These are phyloP conservation scores for Brachyalestes nurse DNA, from an alignment of 2,797 vertebrate genomes.

Conservation along the genomic window DNA sequence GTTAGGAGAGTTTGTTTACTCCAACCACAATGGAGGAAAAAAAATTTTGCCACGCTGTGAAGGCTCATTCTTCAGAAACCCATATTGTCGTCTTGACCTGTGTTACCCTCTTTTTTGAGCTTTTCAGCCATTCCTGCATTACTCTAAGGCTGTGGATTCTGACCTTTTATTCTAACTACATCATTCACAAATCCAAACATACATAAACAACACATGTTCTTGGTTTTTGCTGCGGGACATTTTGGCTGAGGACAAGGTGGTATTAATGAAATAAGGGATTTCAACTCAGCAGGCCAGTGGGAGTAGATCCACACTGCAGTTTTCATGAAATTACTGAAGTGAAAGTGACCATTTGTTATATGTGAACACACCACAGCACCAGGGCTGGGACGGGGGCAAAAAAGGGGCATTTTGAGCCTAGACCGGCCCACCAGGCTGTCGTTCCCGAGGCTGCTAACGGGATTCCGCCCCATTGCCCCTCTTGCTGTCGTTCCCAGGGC, in stretches of 20 bases:
- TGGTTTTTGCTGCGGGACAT: neutral
- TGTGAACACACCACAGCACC: no score
- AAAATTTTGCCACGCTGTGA: neutral
- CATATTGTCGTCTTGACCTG: neutral
- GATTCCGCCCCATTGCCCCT: no score
- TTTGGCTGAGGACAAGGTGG: neutral
- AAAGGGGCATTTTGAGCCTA: no score
- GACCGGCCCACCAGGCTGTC: no score
- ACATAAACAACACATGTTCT: neutral
- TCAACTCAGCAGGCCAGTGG: neutral
- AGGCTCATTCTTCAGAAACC: conserved; percentile 2
- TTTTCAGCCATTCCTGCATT: neutral
- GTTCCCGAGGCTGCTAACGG: no score
- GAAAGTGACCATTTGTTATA: no score
- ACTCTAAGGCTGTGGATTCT: neutral
- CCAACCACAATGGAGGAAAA: neutral
- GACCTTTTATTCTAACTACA: neutral
- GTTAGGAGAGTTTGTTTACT: conserved; percentile 31
- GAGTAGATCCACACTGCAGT: neutral
- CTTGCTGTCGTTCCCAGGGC: no score
- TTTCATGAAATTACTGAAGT: neutral
- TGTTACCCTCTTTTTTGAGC: neutral
- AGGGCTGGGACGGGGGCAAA: no score
- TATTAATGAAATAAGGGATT: neutral
- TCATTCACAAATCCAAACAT: neutral